Evolutionary conservation across 2,888 invertebrate species (phyloP), one percentile per base, ranked within the genome.

Genomic region (Ophion obscuratus): DNA sequence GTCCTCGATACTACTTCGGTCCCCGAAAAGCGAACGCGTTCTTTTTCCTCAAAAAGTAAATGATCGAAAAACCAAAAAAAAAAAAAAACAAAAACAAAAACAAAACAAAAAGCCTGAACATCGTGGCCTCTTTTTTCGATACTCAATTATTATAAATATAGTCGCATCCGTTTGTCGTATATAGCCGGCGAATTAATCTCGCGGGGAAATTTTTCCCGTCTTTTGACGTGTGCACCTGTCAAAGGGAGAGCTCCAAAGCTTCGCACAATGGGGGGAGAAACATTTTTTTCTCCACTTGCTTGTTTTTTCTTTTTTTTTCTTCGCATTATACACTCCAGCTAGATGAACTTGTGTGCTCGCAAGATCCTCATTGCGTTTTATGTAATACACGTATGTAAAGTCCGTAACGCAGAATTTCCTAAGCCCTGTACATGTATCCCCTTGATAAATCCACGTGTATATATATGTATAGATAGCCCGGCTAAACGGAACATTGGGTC

Each of bases 401-500:
- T 64, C 11, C 27, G 27, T 53, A 27, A 31, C n/a, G 67, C 74
- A 76, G 27, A 31, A 10, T 76, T 31, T 66, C 40, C 64, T 76
- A 66, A 76, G 64, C 76, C 47, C 7, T 78, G 36, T 73, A 68
- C 67, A 80, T 81, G 75, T 88, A 80, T 82, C 70, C 82, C 78
- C 82, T 85, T 83, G 81, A 85, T 81, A 75, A 53, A 64, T n/a
- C 75, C 68, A 78, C 79, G 64, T 67, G 64, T 67, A 47, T 47
- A 47, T 47, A 1, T 47, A 14, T 47, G 4, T 47, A 14, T 61
- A 20, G 71, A 83, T 75, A 83, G 78, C 76, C 75, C 84, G 79
- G 70, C 84, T 84, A 89, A 88, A 88, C 80, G 89, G 87, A 89
- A 89, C 90, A 89, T 89, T 89, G 89, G 88, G 86, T 86, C 88